A percentile compares a stretch with the other conserved stretches of the same genome.
Evolutionary conservation across 2,113 vertebrate species (phyloP).

Genomic region (Solenodon paradoxus): DNA sequence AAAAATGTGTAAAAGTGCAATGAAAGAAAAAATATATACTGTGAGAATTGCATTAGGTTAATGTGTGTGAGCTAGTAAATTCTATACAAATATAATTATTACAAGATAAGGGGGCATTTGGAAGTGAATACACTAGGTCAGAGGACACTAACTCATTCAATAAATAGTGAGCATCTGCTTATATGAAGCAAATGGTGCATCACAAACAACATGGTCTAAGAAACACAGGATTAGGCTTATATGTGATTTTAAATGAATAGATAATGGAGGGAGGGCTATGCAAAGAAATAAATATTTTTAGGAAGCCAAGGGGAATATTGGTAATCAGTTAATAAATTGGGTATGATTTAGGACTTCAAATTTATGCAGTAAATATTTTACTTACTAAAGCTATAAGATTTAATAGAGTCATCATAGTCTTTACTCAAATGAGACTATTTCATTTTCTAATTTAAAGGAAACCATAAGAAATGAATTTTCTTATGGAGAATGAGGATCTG

Average conservation of each 20-base stretch:
- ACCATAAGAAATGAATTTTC: background rate
- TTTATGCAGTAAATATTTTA: background rate
- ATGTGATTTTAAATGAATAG: background rate
- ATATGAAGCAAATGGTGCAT: background rate
- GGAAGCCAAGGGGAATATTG: background rate
- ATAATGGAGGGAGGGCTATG: background rate
- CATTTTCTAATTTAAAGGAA: constrained; percentile 14
- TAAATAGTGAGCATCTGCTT: background rate
- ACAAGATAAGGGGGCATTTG: background rate
- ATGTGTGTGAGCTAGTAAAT: background rate
- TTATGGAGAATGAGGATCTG: background rate
- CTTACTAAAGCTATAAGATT: background rate
- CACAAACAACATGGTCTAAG: background rate
- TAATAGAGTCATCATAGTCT: background rate
- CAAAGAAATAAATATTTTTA: background rate
- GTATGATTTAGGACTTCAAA: background rate
- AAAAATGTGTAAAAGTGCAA: background rate
- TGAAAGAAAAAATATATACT: background rate
- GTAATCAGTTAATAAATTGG: background rate
- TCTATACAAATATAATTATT: background rate
- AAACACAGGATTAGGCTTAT: background rate
- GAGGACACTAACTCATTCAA: background rate
- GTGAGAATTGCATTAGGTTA: background rate
- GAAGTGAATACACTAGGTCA: background rate
- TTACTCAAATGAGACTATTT: constrained; percentile 9